phyloP scores from a whole-genome alignment of 2,113 vertebrate genomes.

The Rhynchopsitta pachyrhyncha region DNA sequence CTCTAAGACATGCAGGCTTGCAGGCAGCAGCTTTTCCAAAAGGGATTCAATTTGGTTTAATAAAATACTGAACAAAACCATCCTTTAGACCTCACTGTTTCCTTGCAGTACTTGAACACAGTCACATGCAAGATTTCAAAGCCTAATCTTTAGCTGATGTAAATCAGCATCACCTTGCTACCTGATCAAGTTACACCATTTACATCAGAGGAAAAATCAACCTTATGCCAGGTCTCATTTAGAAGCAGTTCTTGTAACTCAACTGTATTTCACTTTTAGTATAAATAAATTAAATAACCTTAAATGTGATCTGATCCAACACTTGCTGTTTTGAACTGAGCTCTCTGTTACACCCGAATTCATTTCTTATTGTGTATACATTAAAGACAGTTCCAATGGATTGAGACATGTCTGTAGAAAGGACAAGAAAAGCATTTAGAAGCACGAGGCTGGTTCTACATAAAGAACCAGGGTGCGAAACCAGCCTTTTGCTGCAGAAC shows the following conservation, averaged over 20 bases:
- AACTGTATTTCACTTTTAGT: not conserved
- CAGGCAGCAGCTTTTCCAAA: not conserved
- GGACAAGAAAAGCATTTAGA: not conserved
- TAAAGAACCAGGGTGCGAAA: not conserved
- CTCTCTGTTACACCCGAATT: not conserved
- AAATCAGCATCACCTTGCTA: not conserved
- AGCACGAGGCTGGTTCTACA: not conserved
- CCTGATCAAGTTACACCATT: not conserved
- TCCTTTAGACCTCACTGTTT: not conserved
- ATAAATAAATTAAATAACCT: not conserved
- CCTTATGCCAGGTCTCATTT: not conserved
- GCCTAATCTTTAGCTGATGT: not conserved
- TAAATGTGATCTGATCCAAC: not conserved
- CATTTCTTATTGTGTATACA: not conserved
- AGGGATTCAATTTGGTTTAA: not conserved
- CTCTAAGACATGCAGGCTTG: not conserved
- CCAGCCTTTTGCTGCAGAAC: not conserved
- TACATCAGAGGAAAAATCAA: constrained; percentile 17
- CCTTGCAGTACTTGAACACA: not conserved
- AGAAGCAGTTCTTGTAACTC: not conserved
- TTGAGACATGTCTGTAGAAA: not conserved
- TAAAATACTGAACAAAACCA: not conserved
- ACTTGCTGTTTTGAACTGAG: not conserved
- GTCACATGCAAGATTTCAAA: not conserved
- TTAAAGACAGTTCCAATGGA: not conserved